A percentile compares a stretch with the other conserved stretches of the same genome.
phyloP scores from a whole-genome alignment of 2,797 vertebrate genomes.

The Myripristis murdjan region DNA sequence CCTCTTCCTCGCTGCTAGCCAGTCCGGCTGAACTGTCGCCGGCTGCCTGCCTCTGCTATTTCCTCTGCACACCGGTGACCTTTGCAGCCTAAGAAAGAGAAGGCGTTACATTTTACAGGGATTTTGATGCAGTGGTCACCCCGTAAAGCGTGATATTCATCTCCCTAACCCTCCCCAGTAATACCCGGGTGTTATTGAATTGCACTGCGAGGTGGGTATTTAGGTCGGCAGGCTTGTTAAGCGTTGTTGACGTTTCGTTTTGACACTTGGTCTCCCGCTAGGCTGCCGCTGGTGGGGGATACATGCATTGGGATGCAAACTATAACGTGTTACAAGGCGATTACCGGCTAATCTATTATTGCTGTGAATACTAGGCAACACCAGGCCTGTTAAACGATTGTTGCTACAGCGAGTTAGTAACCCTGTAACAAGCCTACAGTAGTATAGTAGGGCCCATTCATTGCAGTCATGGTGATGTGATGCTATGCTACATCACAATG shows the following conservation, averaged over 20 bases:
- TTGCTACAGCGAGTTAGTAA: too few species aligned
- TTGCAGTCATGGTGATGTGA: too few species aligned
- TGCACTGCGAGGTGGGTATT: conserved; percentile 41
- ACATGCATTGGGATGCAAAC: neutral
- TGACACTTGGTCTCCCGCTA: conserved; percentile 60
- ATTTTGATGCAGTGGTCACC: neutral
- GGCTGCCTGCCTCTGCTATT: neutral
- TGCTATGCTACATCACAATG: too few species aligned
- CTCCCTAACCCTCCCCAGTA: neutral
- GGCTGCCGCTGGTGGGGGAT: conserved; percentile 8
- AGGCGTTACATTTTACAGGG: neutral
- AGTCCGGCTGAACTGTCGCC: conserved; percentile 25
- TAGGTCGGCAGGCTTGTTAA: conserved; percentile 31
- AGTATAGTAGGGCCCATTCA: too few species aligned
- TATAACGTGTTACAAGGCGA: neutral
- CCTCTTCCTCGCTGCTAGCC: conserved; percentile 63
- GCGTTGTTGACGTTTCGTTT: conserved; percentile 65
- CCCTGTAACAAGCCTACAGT: too few species aligned
- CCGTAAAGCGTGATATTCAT: neutral
- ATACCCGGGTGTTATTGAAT: neutral
- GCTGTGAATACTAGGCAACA: neutral
- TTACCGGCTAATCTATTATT: neutral
- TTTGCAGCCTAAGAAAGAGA: conserved; percentile 8
- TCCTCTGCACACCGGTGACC: conserved; percentile 48
- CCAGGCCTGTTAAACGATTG: neutral